A percentile compares a stretch with the other conserved stretches of the same genome.
phyloP scores from a whole-genome alignment of 2,113 vertebrate genomes.

The Etheostoma cragini region DNA sequence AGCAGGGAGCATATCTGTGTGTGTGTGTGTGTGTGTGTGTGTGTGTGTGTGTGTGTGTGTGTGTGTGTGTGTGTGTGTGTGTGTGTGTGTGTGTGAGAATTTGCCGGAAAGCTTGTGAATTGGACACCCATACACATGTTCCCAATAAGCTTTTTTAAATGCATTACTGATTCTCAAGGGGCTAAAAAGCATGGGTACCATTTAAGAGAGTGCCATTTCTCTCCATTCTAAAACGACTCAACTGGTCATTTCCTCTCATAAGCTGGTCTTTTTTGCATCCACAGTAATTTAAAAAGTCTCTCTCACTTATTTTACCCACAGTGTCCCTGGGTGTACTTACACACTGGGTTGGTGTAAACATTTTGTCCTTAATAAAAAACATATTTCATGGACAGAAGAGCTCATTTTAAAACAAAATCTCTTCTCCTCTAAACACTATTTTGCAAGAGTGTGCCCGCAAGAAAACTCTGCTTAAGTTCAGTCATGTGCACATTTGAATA shows the following conservation, averaged over 20 bases:
- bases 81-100: constrained; percentile 15
- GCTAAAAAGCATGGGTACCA: constrained; percentile 55
- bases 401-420: neutral
- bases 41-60: constrained; percentile 12
- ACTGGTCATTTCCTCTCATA: constrained; percentile 32
- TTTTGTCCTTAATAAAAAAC: neutral
- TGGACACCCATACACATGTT: constrained; percentile 58
- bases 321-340: neutral
- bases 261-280: constrained; percentile 6
- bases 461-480: neutral
- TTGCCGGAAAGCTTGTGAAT: constrained; percentile 40
- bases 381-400: neutral
- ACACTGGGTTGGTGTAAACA: neutral
- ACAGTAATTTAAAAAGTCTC: constrained; percentile 28
- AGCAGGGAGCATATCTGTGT: neutral
- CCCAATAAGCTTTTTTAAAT: constrained; percentile 65
- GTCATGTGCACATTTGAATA: neutral
- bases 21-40: constrained; percentile 5
- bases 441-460: neutral
- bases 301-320: constrained; percentile 8
- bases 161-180: constrained; percentile 65
- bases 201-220: constrained; percentile 63
- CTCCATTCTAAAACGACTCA: constrained; percentile 53
- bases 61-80: constrained; percentile 6
- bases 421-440: neutral